Base-by-base conservation (phyloP, 2,888 invertebrate species). In the Sinodicranocentrus sp. region DNA sequence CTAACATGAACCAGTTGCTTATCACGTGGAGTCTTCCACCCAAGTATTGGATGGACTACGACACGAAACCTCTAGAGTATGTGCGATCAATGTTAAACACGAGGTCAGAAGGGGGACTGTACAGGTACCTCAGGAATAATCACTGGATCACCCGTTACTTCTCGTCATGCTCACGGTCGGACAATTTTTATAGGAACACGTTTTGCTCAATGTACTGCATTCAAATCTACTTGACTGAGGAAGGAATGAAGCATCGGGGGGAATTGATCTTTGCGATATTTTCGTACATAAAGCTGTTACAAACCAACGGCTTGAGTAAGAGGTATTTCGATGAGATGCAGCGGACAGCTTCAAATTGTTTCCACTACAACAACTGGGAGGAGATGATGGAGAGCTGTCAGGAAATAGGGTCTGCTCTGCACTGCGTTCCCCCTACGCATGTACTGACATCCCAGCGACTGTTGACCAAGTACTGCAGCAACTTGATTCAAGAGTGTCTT, bases 341-440 rank as follows among this genome's bases (percentile, higher is more conserved):
- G 59, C 19, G 28, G 15, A 73, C 43, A 0, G 21, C 6, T 0
- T 52, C 73, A 3, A 73, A 48, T 33, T 13, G 19, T 0, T 82
- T 82, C 26, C 80, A 82, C 44, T 67, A 26, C 25, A 33, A 59
- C 8, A 68, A 82, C 73, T 73, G 80, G 80, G 44, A 73, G 1
- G 73, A 82, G 8, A 6, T 44, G 25, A 8, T 57, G 15, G 10
- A 28, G 2, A 59, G 19, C 21, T 39, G 57, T 3, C 19, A 13
- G 5, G 26, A 28, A 2, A 28, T 65, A 17, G 72, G 72, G 2
- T 19, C 44, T 0, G 13, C 43, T n/a, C 54, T 82, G 23, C 73
- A 73, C 6, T 8, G 19, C 5, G 44, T 67, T 3, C n/a, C 33
- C 0, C 43, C 73, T 0, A 13, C 0, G 1, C 65, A 82, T 17